These are phyloP conservation scores for Xiphorhynchus elegans DNA, from an alignment of 2,113 vertebrate species.

Conservation along the genomic window DNA sequence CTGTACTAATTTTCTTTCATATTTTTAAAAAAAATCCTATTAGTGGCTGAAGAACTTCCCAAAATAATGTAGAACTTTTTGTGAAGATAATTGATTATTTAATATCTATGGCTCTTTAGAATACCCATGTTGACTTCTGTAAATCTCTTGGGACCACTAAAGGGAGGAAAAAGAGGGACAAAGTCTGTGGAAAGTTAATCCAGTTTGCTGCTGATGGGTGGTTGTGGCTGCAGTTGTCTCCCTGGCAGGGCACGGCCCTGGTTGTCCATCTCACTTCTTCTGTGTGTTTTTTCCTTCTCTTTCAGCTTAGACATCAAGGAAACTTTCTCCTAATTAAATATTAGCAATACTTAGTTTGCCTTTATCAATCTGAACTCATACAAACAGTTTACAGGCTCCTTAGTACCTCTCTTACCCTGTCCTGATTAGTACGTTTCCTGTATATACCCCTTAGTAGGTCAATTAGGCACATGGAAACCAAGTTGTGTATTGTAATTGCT, in stretches of 20 bases:
- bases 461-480: background rate
- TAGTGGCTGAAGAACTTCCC: background rate
- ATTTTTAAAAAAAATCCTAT: background rate
- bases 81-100: background rate
- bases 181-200: background rate
- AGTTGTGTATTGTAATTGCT: background rate
- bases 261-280: background rate
- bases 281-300: background rate
- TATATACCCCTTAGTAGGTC: background rate
- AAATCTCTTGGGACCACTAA: background rate
- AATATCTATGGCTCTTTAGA: background rate
- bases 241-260: background rate
- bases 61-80: background rate
- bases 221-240: fast-evolving
- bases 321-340: background rate
- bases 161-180: background rate
- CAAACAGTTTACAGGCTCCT: background rate
- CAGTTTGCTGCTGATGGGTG: background rate
- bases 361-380: background rate
- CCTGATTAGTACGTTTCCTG: background rate
- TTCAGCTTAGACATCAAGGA: background rate
- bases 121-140: fast-evolving
- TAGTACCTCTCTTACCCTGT: background rate
- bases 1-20: background rate
- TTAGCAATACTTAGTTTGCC: background rate